Evolutionary conservation across 2,797 vertebrate species (phyloP), one percentile per base, ranked within the genome.

Genomic region (Garrulus glandarius): DNA sequence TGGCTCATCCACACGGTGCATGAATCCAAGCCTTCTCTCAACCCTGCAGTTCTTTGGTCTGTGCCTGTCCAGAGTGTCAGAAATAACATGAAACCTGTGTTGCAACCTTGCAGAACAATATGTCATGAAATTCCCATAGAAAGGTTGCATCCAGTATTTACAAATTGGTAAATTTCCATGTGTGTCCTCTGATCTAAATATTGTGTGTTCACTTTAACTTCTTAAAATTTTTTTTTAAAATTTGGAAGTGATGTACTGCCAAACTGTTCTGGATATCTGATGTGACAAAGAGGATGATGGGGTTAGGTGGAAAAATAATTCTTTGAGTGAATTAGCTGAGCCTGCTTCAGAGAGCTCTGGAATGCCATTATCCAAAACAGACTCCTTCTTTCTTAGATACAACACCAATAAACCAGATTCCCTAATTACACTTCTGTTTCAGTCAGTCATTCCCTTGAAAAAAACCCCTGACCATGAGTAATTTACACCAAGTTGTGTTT

Each of bases 81-180:
- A 91, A 77, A 3, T 37, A 47, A 12, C 0, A 2, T 11, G 6
- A 74, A 53, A 4, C 65, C 39, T 81, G 6, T 47, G 14, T 32
- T 57, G 22, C 26, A 34, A 17, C 13, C 6, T 34, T 57, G 11
- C 19, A 80, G 34, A 80, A 36, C 4, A 49, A 15, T 1, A 1
- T 1, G 1, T 24, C 3, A 1, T 19, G 27, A 89, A 63, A 11
- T 18, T 41, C 9, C 37, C 22, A 15, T 27, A 27, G n/a, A 3
- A 1, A 24, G 2, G 3, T 20, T 79, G 5, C 10, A 61, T 47
- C 20, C 24, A 47, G 4, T 41, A 56, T 41, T 70, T 5, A 4
- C 21, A 82, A 82, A 59, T 4, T 63, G 20, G 43, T 57, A 27
- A 37, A 41, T 16, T 46, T 81, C 20, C 21, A 26, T 0, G 20